A percentile compares a stretch with the other conserved stretches of the same genome.
Evolutionary conservation across 2,113 vertebrate species (phyloP).

Genomic region (Cettia cetti): DNA sequence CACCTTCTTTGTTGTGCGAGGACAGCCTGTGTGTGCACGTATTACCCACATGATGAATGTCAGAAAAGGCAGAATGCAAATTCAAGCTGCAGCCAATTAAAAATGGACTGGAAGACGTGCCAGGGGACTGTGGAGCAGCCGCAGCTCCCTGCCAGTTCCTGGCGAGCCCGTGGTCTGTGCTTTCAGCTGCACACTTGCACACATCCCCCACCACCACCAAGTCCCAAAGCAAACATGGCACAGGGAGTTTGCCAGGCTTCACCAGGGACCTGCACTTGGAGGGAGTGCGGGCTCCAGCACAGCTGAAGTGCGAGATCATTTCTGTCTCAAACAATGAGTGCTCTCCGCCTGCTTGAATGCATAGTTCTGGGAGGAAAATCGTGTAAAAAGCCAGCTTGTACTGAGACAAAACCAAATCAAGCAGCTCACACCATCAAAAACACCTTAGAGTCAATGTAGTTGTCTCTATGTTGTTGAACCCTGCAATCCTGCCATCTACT

Average conservation of each 20-base stretch:
- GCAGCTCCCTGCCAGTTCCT: background rate
- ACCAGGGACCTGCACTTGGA: accelerated
- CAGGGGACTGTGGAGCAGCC: background rate
- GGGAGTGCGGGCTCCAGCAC: accelerated
- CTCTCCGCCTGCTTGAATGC: accelerated
- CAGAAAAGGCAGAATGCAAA: background rate
- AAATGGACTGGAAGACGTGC: background rate
- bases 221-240: background rate
- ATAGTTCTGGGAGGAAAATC: background rate
- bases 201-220: accelerated
- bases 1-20: background rate
- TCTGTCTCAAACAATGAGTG: accelerated
- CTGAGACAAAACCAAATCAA: background rate
- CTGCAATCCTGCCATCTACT: accelerated
- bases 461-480: background rate
- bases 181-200: background rate
- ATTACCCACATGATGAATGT: background rate
- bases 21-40: background rate
- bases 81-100: background rate
- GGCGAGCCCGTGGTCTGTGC: accelerated
- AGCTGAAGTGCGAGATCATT: background rate
- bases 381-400: background rate
- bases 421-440: background rate
- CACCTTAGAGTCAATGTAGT: accelerated
- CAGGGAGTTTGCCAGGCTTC: accelerated